phyloP scores from a whole-genome alignment of 2,888 invertebrate genomes.

The Euzetes globulus region DNA sequence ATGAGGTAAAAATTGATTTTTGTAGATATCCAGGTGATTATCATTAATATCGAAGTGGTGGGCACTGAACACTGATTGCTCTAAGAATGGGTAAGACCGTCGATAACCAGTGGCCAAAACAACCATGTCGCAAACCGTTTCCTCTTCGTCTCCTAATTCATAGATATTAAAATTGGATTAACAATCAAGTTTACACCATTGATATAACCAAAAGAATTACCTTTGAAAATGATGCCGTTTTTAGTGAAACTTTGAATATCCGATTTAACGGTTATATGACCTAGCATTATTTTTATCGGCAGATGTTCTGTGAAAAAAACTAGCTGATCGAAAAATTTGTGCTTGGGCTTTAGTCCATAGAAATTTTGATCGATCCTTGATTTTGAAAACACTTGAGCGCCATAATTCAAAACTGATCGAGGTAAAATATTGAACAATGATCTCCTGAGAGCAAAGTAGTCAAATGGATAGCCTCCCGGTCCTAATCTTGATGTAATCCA shows the following conservation, averaged over 20 bases:
- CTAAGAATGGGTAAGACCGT: conserved; percentile 47
- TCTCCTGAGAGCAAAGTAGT: background rate
- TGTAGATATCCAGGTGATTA: conserved; percentile 46
- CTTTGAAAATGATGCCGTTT: conserved; percentile 45
- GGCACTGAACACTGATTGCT: background rate
- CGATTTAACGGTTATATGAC: conserved; percentile 44
- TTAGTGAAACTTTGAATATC: conserved; percentile 44
- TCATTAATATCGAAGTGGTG: conserved; percentile 31
- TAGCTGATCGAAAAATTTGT: conserved; percentile 40
- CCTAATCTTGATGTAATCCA: background rate
- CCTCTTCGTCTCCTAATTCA: conserved; percentile 8
- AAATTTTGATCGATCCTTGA: background rate
- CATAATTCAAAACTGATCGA: no score
- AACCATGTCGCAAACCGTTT: background rate
- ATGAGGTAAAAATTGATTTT: conserved; percentile 48
- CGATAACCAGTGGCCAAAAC: conserved; percentile 47
- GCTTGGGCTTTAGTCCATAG: background rate
- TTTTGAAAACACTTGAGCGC: no score
- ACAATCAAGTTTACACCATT: no score
- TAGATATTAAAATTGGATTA: no score
- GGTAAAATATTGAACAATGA: background rate
- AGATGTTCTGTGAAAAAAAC: conserved; percentile 48
- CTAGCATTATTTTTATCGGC: conserved; percentile 47
- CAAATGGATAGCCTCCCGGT: background rate
- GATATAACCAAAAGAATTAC: conserved; percentile 43